Percentiles rank a stretch among this genome's conserved stretches.
Evolutionary conservation across 2,888 invertebrate species (phyloP).

Genomic region (Arrhopalites spinosus): DNA sequence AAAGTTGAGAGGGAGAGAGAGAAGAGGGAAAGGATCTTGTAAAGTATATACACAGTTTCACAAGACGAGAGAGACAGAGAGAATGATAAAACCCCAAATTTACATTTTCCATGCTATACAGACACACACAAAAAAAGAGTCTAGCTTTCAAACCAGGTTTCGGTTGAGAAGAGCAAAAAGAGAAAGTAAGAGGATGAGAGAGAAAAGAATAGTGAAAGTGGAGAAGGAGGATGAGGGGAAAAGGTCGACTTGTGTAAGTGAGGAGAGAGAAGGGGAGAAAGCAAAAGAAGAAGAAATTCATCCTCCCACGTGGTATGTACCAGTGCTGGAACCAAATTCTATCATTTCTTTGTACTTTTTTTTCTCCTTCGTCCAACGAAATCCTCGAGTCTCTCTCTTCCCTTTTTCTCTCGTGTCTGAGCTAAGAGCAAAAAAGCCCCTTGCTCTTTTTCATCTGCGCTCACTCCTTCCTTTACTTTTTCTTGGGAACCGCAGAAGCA

Average conservation of each 20-base stretch:
- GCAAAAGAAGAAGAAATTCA: not conserved
- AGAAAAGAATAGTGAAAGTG: not conserved
- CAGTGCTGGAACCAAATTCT: not conserved
- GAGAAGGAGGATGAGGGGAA: not conserved
- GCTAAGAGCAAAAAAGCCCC: not conserved
- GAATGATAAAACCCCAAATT: not conserved
- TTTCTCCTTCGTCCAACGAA: not conserved
- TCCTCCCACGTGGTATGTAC: not conserved
- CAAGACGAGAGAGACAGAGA: not conserved
- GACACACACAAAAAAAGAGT: too few species aligned
- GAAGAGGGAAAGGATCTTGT: not conserved
- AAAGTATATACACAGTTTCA: too few species aligned
- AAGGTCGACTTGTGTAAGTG: not conserved
- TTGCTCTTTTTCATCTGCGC: not conserved
- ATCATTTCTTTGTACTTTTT: not conserved
- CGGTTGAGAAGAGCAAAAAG: not conserved
- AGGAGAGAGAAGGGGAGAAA: not conserved
- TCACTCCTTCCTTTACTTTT: not conserved
- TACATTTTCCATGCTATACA: too few species aligned
- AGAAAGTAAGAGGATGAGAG: not conserved
- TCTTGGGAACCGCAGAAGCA: not conserved
- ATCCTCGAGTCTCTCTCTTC: constrained; percentile 6
- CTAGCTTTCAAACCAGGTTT: too few species aligned
- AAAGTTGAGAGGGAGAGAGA: not conserved
- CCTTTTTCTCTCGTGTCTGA: not conserved